Percentiles rank a stretch among this genome's conserved stretches.
phyloP scores from a whole-genome alignment of 2,113 vertebrate genomes.

The Murina feae region DNA sequence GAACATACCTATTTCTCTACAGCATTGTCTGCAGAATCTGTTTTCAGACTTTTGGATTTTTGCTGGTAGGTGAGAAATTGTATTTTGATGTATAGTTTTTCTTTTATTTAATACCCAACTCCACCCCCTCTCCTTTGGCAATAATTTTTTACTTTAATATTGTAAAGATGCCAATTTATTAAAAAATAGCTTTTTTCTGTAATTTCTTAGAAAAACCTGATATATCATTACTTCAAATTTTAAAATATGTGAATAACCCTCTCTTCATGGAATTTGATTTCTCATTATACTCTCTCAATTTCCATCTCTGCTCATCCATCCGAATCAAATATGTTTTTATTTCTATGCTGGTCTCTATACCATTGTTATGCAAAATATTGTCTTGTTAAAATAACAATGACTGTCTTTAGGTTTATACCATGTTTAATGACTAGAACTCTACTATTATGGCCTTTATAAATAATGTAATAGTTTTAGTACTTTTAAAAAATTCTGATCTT shows the following conservation, averaged over 20 bases:
- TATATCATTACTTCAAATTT: not conserved
- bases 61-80: not conserved
- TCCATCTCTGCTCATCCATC: not conserved
- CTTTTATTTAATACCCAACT: not conserved
- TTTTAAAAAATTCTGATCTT: not conserved
- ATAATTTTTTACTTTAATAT: not conserved
- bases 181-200: not conserved
- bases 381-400: not conserved
- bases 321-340: not conserved
- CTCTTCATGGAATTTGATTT: not conserved
- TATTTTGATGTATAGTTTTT: not conserved
- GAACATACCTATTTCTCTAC: too few species aligned
- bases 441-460: not conserved
- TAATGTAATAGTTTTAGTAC: not conserved
- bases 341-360: not conserved
- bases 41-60: not conserved
- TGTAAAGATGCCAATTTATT: not conserved
- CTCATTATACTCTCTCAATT: not conserved
- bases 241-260: not conserved
- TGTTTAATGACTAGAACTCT: not conserved
- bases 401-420: not conserved
- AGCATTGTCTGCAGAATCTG: not conserved
- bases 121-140: not conserved
- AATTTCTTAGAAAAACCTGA: not conserved
- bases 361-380: not conserved